Evolutionary conservation across 2,797 vertebrate genomes (phyloP), one percentile per base, ranked within the genome.

Genomic region (Myotis vivesi): DNA sequence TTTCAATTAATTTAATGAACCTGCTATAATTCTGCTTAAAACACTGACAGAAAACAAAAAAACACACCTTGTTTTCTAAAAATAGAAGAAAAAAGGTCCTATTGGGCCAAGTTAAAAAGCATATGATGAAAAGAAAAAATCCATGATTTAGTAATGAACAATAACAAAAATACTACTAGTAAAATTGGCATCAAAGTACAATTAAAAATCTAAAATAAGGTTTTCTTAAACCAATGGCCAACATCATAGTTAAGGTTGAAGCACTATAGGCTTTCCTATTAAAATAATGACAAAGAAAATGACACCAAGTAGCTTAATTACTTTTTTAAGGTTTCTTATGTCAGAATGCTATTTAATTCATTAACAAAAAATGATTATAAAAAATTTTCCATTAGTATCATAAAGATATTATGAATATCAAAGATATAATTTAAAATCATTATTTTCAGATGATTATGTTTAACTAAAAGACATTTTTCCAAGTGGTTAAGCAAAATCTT

Each of bases 1-100:
- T 95, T 89, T 80, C 19, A 75, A 55, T 91, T 89, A 89, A 96
- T 89, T 91, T 95, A 89, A 88, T 93, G 41, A 83, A 72, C 23
- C 10, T 86, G 69, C 71, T 76, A 82, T 46, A 87, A 94, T 79
- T 91, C 7, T 94, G 57, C 73, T 72, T 92, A 91, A 93, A 86
- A 85, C 51, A 91, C 62, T 57, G 76, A 83, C 41, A 91, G 80
- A 62, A 94, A 94, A 89, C 49, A 89, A 85, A 91, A 81, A n/a
- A n/a, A 44, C 23, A 77, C 8, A 89, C 17, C 79, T 76, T 57
- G 28, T 9, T 69, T 93, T 53, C 33, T 76, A 53, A 72, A 95
- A 95, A 84, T 6, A 76, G 46, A 51, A 89, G 44, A 46, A 83
- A 20, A 83, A 73, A 64, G 28, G 88, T 53, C 2, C 22, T 28